Conservation (phyloP, 2,113 vertebrate species). For the Phrynosoma blainvillii region DNA sequence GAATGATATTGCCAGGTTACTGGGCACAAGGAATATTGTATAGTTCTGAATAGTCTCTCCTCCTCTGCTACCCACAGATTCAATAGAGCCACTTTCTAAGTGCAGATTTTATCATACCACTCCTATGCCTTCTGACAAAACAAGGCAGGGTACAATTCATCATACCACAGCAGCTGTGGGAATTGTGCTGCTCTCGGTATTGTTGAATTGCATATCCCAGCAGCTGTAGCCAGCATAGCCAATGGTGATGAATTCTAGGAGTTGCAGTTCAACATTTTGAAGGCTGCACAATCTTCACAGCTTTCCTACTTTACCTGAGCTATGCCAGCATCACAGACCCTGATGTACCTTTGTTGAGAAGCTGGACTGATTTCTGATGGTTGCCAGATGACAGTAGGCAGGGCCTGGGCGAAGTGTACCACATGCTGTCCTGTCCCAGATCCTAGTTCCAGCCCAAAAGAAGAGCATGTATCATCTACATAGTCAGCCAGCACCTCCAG, state of each 20-base stretch:
- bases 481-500: constrained; percentile 70
- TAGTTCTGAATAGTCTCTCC: not conserved
- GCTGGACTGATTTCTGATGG: constrained; percentile 50
- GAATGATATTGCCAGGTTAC: not conserved
- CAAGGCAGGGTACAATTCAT: not conserved
- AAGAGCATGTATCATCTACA: constrained; percentile 69
- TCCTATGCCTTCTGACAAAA: not conserved
- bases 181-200: too few species aligned
- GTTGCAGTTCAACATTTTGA: too few species aligned
- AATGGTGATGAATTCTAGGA: too few species aligned
- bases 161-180: too few species aligned
- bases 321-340: not conserved
- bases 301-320: not conserved
- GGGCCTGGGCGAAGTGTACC: constrained; percentile 74
- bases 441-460: constrained; percentile 76
- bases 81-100: not conserved
- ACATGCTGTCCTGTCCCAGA: constrained; percentile 78
- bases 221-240: too few species aligned
- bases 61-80: not conserved
- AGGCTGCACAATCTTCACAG: too few species aligned
- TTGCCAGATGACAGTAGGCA: constrained; percentile 77
- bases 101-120: not conserved
- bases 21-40: not conserved
- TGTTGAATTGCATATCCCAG: too few species aligned
- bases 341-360: constrained; percentile 4